phyloP scores from a whole-genome alignment of 1,140 invertebrate species.

The Rhyzopertha dominica region DNA sequence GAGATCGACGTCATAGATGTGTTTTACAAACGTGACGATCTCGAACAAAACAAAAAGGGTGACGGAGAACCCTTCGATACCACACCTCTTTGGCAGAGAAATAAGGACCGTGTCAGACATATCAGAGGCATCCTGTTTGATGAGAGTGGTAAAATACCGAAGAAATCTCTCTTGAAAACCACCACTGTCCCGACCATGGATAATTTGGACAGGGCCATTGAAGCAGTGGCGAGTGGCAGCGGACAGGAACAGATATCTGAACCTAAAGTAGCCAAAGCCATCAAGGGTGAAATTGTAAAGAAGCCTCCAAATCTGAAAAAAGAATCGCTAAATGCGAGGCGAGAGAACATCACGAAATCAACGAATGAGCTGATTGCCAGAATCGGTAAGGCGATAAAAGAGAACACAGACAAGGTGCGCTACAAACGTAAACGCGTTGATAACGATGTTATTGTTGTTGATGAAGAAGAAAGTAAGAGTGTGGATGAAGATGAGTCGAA shows the following conservation, averaged over 20 bases:
- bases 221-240: background rate
- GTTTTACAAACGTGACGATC: constrained; percentile 31
- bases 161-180: constrained; percentile 21
- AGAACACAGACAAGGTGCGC: too few relatives aligned
- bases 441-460: too few relatives aligned
- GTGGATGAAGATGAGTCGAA: background rate
- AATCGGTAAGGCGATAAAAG: too few relatives aligned
- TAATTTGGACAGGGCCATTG: constrained; percentile 4
- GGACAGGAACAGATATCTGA: too few relatives aligned
- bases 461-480: background rate
- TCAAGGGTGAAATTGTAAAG: too few relatives aligned
- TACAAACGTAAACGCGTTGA: too few relatives aligned
- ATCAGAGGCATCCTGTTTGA: constrained; percentile 57
- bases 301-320: too few relatives aligned
- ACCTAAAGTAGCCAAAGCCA: too few relatives aligned
- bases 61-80: constrained; percentile 47
- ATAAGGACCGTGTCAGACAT: constrained; percentile 49
- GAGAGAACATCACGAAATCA: too few relatives aligned
- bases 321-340: too few relatives aligned
- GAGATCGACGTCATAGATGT: constrained; percentile 32
- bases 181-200: background rate
- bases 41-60: constrained; percentile 12
- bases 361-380: too few relatives aligned
- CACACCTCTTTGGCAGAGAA: constrained; percentile 56
- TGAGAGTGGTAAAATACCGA: constrained; percentile 39